Evolutionary conservation across 2,113 vertebrate species (phyloP).

Genomic region (Lota lota): DNA sequence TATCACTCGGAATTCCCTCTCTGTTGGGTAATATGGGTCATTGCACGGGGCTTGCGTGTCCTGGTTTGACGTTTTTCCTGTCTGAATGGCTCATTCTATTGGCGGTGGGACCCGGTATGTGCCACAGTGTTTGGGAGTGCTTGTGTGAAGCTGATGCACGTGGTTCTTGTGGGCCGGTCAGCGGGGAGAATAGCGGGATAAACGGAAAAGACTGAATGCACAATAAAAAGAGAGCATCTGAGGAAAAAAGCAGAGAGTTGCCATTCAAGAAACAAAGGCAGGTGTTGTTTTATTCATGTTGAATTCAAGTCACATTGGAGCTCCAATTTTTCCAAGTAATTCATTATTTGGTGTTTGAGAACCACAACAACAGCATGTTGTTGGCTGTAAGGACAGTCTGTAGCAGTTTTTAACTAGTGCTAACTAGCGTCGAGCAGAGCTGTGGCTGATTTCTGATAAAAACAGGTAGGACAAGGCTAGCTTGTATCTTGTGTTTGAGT

Average conservation of each 20-base stretch:
- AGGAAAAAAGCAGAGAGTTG: not conserved
- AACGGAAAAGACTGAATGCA: slow-evolving; percentile 6
- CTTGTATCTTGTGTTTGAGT: not conserved
- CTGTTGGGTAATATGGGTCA: slow-evolving; percentile 49
- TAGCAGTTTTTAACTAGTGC: not conserved
- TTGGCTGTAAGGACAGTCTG: not conserved
- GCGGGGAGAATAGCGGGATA: not conserved
- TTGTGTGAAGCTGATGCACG: not conserved
- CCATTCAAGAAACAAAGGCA: slow-evolving; percentile 16
- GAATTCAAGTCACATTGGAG: slow-evolving; percentile 23
- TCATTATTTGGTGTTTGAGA: slow-evolving; percentile 15
- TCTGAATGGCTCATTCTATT: slow-evolving; percentile 16
- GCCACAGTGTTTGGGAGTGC: not conserved
- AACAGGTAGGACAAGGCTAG: slow-evolving; percentile 10
- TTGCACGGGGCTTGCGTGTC: not conserved
- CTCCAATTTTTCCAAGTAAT: slow-evolving; percentile 13
- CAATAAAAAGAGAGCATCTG: slow-evolving; percentile 1
- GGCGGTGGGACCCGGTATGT: slow-evolving; percentile 6
- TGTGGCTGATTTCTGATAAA: slow-evolving; percentile 2
- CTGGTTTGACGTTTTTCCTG: not conserved
- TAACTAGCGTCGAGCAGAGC: slow-evolving; percentile 1
- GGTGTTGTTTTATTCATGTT: slow-evolving; percentile 14
- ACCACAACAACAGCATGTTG: not conserved
- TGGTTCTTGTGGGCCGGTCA: not conserved
- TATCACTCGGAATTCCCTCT: slow-evolving; percentile 29